These are phyloP conservation scores for Prionailurus bengalensis DNA, from an alignment of 2,113 vertebrate species.

Conservation along the genomic window DNA sequence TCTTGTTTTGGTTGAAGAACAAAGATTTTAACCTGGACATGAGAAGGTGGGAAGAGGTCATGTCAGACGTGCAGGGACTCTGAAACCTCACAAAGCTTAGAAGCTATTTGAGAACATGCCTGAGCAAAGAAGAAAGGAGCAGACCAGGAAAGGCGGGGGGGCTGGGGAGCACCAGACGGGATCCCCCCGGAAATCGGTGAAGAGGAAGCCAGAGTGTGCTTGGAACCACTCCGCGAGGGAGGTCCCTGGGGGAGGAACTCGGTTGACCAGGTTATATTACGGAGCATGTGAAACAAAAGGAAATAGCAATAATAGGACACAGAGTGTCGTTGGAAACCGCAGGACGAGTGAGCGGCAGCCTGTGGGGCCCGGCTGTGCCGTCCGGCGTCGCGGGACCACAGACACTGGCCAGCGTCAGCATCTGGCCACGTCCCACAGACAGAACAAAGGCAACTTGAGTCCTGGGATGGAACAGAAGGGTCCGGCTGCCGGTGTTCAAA, in stretches of 20 bases:
- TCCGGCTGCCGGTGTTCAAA: not conserved
- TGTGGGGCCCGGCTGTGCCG: accelerated
- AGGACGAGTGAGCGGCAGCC: not conserved
- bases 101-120: not conserved
- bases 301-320: not conserved
- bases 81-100: not conserved
- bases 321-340: not conserved
- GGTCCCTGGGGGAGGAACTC: not conserved
- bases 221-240: not conserved
- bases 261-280: too few species aligned
- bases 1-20: not conserved
- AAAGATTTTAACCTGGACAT: not conserved
- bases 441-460: not conserved
- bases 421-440: not conserved
- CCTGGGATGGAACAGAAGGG: not conserved
- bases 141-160: not conserved
- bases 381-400: too few species aligned
- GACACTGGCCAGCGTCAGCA: not conserved
- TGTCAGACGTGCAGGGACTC: not conserved
- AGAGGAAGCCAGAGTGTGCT: too few species aligned
- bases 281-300: not conserved
- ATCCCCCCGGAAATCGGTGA: not conserved
- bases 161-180: not conserved
- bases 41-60: too few species aligned
- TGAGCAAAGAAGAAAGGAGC: not conserved